Evolutionary conservation across 2,888 invertebrate genomes (phyloP), one percentile per base, ranked within the genome.

Genomic region (Spilosoma lubricipeda): DNA sequence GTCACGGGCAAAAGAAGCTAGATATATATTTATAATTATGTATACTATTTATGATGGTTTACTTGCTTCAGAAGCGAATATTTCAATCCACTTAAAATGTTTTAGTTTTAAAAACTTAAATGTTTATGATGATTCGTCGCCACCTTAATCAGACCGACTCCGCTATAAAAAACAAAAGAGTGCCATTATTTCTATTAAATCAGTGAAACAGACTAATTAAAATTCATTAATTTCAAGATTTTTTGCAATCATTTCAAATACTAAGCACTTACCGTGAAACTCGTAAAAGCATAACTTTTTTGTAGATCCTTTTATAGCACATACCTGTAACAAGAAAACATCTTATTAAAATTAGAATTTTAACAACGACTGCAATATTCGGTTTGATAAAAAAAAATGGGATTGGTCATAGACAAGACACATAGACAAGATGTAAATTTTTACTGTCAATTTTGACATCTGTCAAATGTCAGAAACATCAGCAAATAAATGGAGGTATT

Each of bases 251-350:
- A 59, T 13, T 36, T 36, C 23, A 59, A 27, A 56, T 27, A n/a
- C n/a, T 13, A 59, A 59, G n/a, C 9, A 59, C 27, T n/a, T 59
- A 59, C 59, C 59, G 4, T 5, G 1, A 59, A 59, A 59, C 3
- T 59, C 27, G 59, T 27, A 15, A 59, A 56, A 27, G 11, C n/a
- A 56, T n/a, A n/a, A n/a, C 7, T n/a, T 56, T n/a, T 56, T 56
- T 56, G 33, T n/a, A n/a, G 52, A 69, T 36, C 13, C 33, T 33
- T 52, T 33, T 59, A 39, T 20, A 27, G 39, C 8, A 59, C 70
- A 27, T 70, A 70, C 70, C 70, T 70, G 70, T 59, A 70, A 70
- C 70, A 70, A 70, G 42, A 27, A 52, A n/a, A 56, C 30, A 33
- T 36, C 18, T n/a, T 33, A 52, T 56, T 9, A 36, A 36, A 52